A percentile compares a stretch with the other conserved stretches of the same genome.
These are phyloP conservation scores for Lepidurus packardi DNA, from an alignment of 1,140 invertebrate genomes.

Conservation along the genomic window DNA sequence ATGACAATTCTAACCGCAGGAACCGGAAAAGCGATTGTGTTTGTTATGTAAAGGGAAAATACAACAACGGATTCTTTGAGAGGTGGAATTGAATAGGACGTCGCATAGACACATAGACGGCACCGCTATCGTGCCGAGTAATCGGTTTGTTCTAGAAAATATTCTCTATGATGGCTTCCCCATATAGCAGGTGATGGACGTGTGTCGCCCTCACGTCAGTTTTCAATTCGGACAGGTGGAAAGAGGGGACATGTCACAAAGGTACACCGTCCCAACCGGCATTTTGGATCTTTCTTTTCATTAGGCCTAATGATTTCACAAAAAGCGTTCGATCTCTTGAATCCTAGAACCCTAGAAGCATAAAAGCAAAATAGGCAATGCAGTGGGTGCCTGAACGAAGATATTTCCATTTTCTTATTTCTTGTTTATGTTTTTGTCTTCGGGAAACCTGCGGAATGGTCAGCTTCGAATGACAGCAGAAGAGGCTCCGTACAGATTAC, in stretches of 20 bases:
- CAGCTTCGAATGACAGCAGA: neutral
- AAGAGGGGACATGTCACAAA: neutral
- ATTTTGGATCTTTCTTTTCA: neutral
- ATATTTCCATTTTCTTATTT: too few species aligned
- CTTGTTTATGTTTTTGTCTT: neutral
- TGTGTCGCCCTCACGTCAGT: neutral
- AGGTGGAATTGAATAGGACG: neutral
- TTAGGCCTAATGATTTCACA: neutral
- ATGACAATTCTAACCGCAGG: too few species aligned
- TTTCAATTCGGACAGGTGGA: conserved; percentile 4
- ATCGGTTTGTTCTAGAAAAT: neutral
- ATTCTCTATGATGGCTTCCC: neutral
- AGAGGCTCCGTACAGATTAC: neutral
- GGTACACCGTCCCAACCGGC: neutral
- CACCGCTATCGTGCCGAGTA: neutral
- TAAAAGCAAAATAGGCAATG: too few species aligned
- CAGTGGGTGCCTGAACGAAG: too few species aligned
- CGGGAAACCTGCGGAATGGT: neutral
- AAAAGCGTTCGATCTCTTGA: neutral
- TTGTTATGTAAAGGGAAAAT: neutral
- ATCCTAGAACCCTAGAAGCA: too few species aligned
- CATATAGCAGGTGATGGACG: neutral
- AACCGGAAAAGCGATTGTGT: too few species aligned
- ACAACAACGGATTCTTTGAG: neutral
- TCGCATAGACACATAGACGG: neutral